Percentiles rank a stretch among this genome's conserved stretches.
Evolutionary conservation across 2,888 invertebrate genomes (phyloP).

Genomic region (Philereme transversata): DNA sequence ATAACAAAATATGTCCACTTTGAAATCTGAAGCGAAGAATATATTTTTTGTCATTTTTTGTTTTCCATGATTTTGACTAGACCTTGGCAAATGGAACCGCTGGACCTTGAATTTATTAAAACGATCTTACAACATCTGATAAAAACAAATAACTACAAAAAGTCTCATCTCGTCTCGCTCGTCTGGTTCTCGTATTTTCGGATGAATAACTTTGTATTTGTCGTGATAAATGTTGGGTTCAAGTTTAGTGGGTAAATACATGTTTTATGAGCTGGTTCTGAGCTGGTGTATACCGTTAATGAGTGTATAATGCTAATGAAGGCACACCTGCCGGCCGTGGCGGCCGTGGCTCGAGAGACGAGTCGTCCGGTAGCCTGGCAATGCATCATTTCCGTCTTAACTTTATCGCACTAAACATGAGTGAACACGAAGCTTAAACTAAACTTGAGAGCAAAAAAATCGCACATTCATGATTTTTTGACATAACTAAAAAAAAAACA

Average conservation of each 20-base stretch:
- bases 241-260: constrained; percentile 54
- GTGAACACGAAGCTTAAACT: constrained; percentile 14
- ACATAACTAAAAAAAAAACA: too few species aligned
- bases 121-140: constrained; percentile 53
- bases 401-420: constrained; percentile 30
- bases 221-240: constrained; percentile 43
- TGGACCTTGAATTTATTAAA: constrained; percentile 64
- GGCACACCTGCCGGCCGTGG: constrained; percentile 57
- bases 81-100: constrained; percentile 61
- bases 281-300: constrained; percentile 69
- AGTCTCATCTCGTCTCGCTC: constrained; percentile 29
- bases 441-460: too few species aligned
- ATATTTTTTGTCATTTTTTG: constrained; percentile 47
- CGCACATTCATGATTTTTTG: too few species aligned
- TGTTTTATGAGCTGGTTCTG: constrained; percentile 51
- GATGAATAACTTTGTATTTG: constrained; percentile 35
- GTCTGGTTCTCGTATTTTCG: constrained; percentile 27
- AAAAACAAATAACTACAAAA: constrained; percentile 52
- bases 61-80: constrained; percentile 52
- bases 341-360: constrained; percentile 31
- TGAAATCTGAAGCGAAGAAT: constrained; percentile 50
- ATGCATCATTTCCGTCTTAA: constrained; percentile 41
- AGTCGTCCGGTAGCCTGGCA: constrained; percentile 29
- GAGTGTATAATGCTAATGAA: constrained; percentile 74
- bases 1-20: constrained; percentile 40